These are phyloP conservation scores for Blomia tropicalis DNA, from an alignment of 2,888 invertebrate genomes.

Conservation along the genomic window DNA sequence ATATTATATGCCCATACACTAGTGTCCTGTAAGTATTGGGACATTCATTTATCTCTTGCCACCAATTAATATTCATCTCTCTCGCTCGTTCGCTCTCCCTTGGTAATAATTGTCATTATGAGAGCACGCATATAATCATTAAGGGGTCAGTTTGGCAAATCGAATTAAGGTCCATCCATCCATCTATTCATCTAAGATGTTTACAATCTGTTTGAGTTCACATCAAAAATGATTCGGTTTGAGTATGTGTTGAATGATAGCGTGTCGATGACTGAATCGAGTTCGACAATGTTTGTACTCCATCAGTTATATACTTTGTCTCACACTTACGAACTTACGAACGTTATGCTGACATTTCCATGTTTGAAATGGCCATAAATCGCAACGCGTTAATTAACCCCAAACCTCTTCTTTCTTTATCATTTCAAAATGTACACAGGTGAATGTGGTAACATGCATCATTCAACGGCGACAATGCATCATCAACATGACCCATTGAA, in stretches of 20 bases:
- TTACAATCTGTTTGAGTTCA: not conserved
- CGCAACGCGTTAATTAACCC: too few relatives aligned
- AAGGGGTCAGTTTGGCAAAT: not conserved
- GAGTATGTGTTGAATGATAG: too few relatives aligned
- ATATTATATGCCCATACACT: too few relatives aligned
- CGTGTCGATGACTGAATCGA: too few relatives aligned
- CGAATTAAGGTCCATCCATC: not conserved
- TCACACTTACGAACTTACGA: too few relatives aligned
- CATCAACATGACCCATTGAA: constrained; percentile 11
- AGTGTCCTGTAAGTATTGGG: not conserved
- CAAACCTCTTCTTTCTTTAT: too few relatives aligned
- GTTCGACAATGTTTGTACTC: too few relatives aligned
- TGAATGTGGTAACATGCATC: constrained; percentile 16
- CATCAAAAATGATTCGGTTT: too few relatives aligned
- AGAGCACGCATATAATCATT: constrained; percentile 11
- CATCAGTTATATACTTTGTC: too few relatives aligned
- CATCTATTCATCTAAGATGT: not conserved
- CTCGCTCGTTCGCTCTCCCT: not conserved
- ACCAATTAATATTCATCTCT: constrained; percentile 3
- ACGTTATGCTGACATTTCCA: not conserved
- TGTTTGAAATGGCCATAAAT: not conserved
- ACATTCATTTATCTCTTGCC: not conserved
- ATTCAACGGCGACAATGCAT: constrained; percentile 9
- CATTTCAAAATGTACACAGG: too few relatives aligned
- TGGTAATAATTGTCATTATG: not conserved